A percentile compares a stretch with the other conserved stretches of the same genome.
phyloP scores from a whole-genome alignment of 2,113 vertebrate species.

The Rhinopomastus cyanomelas region DNA sequence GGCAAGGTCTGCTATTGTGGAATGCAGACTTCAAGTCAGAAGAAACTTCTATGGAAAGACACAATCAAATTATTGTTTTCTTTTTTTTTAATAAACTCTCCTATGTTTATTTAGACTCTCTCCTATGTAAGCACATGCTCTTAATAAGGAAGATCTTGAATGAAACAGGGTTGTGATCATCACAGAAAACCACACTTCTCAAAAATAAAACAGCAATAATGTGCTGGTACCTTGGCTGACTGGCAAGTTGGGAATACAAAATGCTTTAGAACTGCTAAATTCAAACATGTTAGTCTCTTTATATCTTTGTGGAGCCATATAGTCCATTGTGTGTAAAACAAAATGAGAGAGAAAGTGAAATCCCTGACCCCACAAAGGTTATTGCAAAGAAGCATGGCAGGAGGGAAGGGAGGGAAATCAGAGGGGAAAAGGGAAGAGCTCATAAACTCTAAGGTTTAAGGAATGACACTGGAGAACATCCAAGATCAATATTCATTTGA shows the following conservation, averaged over 20 bases:
- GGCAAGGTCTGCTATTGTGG: accelerated
- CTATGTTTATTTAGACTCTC: not conserved
- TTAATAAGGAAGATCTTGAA: not conserved
- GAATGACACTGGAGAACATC: constrained; percentile 67
- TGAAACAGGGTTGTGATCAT: not conserved
- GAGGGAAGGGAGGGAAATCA: not conserved
- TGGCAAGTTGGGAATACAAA: not conserved
- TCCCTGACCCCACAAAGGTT: not conserved
- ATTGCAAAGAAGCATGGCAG: not conserved
- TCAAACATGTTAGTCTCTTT: not conserved
- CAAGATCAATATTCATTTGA: constrained; percentile 74
- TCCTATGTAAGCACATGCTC: not conserved
- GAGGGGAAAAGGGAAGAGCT: not conserved
- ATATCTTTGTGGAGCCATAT: not conserved
- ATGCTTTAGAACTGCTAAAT: not conserved
- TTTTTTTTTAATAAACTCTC: not conserved
- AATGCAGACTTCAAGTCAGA: not conserved
- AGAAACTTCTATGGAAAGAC: not conserved
- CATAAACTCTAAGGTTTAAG: constrained; percentile 56
- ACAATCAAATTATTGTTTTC: not conserved
- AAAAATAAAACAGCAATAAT: not conserved
- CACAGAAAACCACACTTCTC: not conserved
- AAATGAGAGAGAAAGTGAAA: not conserved
- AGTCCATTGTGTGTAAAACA: not conserved
- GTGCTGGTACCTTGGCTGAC: not conserved